Evolutionary conservation across 2,113 vertebrate genomes (phyloP), one percentile per base, ranked within the genome.

Genomic region (Lucifuga dentata): DNA sequence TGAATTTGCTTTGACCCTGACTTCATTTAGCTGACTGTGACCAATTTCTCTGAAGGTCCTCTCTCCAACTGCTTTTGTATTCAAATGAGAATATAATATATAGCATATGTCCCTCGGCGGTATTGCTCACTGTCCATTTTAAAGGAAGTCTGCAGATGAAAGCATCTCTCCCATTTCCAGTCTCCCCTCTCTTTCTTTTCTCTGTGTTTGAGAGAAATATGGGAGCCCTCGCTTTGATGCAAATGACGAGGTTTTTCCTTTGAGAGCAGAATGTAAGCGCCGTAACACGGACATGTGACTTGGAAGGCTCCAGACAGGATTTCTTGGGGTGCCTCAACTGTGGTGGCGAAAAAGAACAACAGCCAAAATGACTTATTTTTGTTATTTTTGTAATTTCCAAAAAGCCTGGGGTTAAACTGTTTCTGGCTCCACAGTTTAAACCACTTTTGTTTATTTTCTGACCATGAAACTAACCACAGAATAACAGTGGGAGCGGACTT

Each of bases 391-490:
- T 88, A 81, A 91, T 92, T 87, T 91, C 85, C 70, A 62, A 84
- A 89, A 90, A 84, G 75, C 88, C 87, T 65, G 78, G 81, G 90
- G 89, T 90, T 89, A 89, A 90, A 89, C 88, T 76, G 66, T 91
- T 91, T 85, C 88, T 87, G 90, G 88, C 86, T 91, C 89, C 86
- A 82, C 80, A 53, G 81, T 84, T 84, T 71, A 80, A 90, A 89
- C 88, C 86, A 11, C 87, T 78, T 83, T 87, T 92, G 91, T 92
- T 92, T 93, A 88, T 93, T 91, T 91, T 91, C 81, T 91, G 87
- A 92, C 89, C 88, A 92, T 92, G 88, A 92, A 92, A 92, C 89
- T 80, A 86, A 92, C 90, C 91, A 85, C 91, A 90, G 80, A 89
- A 89, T 88, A 85, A 86, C 85, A 92, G 82, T 84, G 78, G 82